A percentile compares a stretch with the other conserved stretches of the same genome.
Conservation (phyloP, 53 echinoderm and acorn worm species). For the Temnopleurus reevesii region DNA sequence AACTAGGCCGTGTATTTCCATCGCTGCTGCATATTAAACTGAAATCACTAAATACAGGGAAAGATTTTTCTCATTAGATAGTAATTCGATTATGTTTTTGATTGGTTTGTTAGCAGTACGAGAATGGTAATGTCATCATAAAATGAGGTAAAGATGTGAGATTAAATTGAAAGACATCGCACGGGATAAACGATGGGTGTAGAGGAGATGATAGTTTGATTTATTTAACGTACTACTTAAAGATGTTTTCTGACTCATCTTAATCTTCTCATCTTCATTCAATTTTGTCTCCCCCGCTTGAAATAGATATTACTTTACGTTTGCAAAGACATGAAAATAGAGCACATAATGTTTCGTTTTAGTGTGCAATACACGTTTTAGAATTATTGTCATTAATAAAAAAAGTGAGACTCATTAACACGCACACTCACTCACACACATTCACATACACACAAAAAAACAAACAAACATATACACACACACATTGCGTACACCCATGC, state of each 20-base stretch:
- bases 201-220: background rate
- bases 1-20: background rate
- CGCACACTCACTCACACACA: background rate
- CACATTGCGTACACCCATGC: background rate
- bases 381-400: too few relatives aligned
- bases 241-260: slow-evolving; percentile 16
- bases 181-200: slow-evolving; percentile 27
- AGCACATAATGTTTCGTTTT: too few relatives aligned
- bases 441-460: too few relatives aligned
- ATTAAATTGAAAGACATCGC: background rate
- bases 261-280: background rate
- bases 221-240: background rate
- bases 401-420: too few relatives aligned
- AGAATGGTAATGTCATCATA: slow-evolving; percentile 1
- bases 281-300: too few relatives aligned
- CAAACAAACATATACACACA: too few relatives aligned
- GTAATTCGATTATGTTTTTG: slow-evolving; percentile 2
- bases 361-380: too few relatives aligned
- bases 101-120: background rate
- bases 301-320: too few relatives aligned
- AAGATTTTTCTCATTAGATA: slow-evolving; percentile 13
- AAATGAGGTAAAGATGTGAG: background rate
- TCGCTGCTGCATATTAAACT: background rate
- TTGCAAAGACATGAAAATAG: too few relatives aligned
- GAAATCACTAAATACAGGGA: background rate